These are phyloP conservation scores for human DNA, from an alignment of 2,113 vertebrate genomes.

Conservation along the genomic window DNA sequence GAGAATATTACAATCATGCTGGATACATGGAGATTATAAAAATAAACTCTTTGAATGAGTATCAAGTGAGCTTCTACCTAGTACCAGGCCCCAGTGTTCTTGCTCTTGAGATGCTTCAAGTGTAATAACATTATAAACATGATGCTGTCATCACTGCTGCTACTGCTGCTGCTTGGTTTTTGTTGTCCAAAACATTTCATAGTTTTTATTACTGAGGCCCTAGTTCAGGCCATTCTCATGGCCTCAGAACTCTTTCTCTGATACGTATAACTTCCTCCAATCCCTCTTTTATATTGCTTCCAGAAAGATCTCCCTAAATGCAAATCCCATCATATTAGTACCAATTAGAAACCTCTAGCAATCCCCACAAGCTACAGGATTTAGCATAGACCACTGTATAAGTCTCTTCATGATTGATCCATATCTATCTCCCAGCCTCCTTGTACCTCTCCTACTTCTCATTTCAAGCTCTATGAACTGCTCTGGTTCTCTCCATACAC, in stretches of 20 bases:
- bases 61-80: neutral
- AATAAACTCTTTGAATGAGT: neutral
- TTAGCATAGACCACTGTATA: neutral
- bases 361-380: neutral
- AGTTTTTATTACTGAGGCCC: neutral
- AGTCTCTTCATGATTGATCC: neutral
- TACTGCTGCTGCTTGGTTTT: neutral
- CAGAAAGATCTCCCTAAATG: neutral
- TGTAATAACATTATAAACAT: too few species aligned
- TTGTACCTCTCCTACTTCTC: neutral
- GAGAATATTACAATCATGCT: neutral
- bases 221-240: neutral
- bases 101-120: neutral
- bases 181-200: neutral
- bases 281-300: neutral
- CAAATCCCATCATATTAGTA: neutral
- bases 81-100: neutral
- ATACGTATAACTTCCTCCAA: neutral
- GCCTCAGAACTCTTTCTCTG: neutral
- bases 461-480: neutral
- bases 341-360: neutral
- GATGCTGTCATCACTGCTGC: too few species aligned
- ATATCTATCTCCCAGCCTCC: accelerated
- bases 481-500: neutral
- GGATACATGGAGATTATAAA: neutral